phyloP scores from a whole-genome alignment of 2,797 vertebrate species.

The Urocyon cinereoargenteus region DNA sequence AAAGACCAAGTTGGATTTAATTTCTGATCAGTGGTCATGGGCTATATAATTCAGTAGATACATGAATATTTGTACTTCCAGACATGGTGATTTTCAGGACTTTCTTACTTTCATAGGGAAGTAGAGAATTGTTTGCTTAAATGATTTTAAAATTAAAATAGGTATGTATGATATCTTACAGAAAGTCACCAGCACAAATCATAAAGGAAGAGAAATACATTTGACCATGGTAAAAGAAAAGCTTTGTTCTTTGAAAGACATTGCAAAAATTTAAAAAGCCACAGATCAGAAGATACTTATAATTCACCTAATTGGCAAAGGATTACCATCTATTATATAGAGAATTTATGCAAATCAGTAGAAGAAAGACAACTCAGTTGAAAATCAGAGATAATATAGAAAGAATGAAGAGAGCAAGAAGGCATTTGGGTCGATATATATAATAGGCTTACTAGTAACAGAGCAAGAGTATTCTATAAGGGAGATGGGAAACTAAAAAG shows the following conservation, averaged over 20 bases:
- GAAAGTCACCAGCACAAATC: not conserved
- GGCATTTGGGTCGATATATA: not conserved
- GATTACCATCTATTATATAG: not conserved
- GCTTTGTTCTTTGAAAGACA: not conserved
- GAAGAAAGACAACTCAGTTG: not conserved
- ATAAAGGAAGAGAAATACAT: not conserved
- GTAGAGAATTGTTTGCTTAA: not conserved
- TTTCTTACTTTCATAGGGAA: not conserved
- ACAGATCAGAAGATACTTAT: not conserved
- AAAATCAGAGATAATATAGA: not conserved
- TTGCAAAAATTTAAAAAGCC: not conserved
- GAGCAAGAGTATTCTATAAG: not conserved
- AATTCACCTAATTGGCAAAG: not conserved
- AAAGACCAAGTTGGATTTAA: not conserved
- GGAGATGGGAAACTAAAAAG: not conserved
- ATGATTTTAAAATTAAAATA: conserved; percentile 32
- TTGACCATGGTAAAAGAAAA: not conserved
- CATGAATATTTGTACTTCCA: not conserved
- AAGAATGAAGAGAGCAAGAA: not conserved
- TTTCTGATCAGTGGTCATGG: not conserved
- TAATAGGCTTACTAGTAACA: not conserved
- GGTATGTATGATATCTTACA: not conserved
- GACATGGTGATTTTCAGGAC: not conserved
- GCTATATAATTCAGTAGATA: not conserved
- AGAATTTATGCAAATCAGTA: not conserved